A percentile compares a stretch with the other conserved stretches of the same genome.
phyloP scores from a whole-genome alignment of 2,888 invertebrate species.

The Heteromurus nitidus region DNA sequence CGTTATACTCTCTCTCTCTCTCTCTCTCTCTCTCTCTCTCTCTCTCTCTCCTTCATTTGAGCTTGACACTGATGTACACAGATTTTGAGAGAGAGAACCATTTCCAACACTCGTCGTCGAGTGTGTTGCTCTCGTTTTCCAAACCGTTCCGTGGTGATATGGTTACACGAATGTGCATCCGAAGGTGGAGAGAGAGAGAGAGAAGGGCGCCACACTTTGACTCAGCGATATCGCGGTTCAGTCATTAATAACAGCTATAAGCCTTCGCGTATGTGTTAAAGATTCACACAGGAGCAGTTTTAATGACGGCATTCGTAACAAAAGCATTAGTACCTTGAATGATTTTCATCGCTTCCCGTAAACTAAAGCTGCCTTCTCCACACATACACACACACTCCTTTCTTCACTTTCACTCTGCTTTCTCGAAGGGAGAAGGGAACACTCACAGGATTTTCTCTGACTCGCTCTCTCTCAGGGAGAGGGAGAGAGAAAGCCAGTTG shows the following conservation, averaged over 20 bases:
- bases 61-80: neutral
- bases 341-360: slow-evolving; percentile 50
- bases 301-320: slow-evolving; percentile 50
- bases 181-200: neutral
- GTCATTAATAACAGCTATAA: slow-evolving; percentile 13
- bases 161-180: neutral
- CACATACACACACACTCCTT: slow-evolving; percentile 37
- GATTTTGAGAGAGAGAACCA: neutral
- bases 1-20: neutral
- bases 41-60: neutral
- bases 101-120: neutral
- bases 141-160: neutral
- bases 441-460: too few species aligned
- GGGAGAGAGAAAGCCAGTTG: neutral
- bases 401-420: slow-evolving; percentile 2
- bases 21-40: neutral
- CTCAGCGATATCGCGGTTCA: neutral
- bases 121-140: neutral
- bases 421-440: too few species aligned
- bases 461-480: neutral
- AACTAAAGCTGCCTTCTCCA: slow-evolving; percentile 48
- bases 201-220: neutral
- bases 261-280: slow-evolving; percentile 4
- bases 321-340: slow-evolving; percentile 42
- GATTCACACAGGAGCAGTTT: slow-evolving; percentile 45